Percentiles rank a stretch among this genome's conserved stretches.
These are phyloP conservation scores for Microplitis demolitor DNA, from an alignment of 1,140 invertebrate species.

Conservation along the genomic window DNA sequence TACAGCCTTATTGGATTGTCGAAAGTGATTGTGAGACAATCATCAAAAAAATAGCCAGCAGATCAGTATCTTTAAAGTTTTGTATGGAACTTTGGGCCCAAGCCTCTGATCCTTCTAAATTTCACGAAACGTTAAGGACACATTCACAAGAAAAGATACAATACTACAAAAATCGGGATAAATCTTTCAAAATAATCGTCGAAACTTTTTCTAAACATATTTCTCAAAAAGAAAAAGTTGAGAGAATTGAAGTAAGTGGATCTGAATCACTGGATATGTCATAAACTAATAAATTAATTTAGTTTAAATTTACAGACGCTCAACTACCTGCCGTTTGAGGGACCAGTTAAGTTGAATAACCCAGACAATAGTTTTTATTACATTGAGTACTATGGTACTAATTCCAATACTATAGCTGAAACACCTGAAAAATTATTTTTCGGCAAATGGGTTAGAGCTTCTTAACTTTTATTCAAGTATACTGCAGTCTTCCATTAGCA, in stretches of 20 bases:
- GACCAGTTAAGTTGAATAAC: constrained; percentile 79
- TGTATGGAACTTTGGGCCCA: constrained; percentile 80
- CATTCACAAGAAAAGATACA: constrained; percentile 63
- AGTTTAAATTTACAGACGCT: constrained; percentile 66
- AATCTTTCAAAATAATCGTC: constrained; percentile 81
- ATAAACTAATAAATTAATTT: constrained; percentile 21
- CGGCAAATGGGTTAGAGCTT: constrained; percentile 73
- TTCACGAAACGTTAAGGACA: constrained; percentile 70
- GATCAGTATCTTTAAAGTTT: constrained; percentile 77
- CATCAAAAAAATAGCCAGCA: constrained; percentile 70
- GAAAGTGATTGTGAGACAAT: constrained; percentile 69
- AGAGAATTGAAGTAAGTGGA: constrained; percentile 79
- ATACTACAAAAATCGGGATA: constrained; percentile 61
- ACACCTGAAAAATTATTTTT: constrained; percentile 80
- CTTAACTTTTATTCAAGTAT: background rate
- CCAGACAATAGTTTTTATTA: constrained; percentile 81
- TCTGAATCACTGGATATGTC: constrained; percentile 10
- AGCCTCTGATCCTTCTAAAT: constrained; percentile 61
- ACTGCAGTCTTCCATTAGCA: background rate
- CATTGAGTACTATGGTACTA: constrained; percentile 86
- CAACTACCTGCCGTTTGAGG: constrained; percentile 79
- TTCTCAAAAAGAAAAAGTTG: constrained; percentile 76
- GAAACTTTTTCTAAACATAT: constrained; percentile 89
- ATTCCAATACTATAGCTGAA: constrained; percentile 74
- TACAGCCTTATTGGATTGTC: constrained; percentile 79